A percentile compares a stretch with the other conserved stretches of the same genome.
phyloP scores from a whole-genome alignment of 2,113 vertebrate genomes.

The Ceyx cyanopectus region DNA sequence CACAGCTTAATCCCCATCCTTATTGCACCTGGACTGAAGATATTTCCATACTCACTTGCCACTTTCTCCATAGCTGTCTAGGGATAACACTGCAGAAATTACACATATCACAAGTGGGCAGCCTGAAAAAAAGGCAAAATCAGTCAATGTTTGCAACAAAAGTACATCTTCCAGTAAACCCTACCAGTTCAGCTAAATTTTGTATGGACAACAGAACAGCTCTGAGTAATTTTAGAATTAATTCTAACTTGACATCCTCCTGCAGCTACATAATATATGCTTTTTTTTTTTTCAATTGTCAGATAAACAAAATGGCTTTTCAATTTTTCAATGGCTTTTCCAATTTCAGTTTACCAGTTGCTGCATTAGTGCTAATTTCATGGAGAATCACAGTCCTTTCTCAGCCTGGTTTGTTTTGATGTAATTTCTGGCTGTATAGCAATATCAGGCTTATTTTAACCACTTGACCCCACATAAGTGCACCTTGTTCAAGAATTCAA shows the following conservation, averaged over 20 bases:
- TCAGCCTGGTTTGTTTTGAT: neutral
- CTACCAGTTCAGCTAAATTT: neutral
- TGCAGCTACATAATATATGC: neutral
- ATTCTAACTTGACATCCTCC: neutral
- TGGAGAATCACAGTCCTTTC: neutral
- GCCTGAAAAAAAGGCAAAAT: constrained; percentile 76
- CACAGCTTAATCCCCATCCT: rapidly evolving
- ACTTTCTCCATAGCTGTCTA: constrained; percentile 86
- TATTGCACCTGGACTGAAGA: neutral
- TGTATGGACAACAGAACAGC: neutral
- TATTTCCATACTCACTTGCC: constrained; percentile 83
- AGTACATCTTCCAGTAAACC: neutral
- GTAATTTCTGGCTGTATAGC: neutral
- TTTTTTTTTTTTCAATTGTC: neutral
- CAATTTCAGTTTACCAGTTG: neutral
- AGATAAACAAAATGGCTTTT: neutral
- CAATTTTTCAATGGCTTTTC: neutral
- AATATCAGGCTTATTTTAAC: neutral
- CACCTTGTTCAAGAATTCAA: neutral
- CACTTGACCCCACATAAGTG: neutral
- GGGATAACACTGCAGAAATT: constrained; percentile 85
- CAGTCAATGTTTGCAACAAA: neutral
- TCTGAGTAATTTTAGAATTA: neutral
- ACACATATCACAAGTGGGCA: constrained; percentile 88
- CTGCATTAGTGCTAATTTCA: neutral